These are phyloP conservation scores for Prorops nasuta DNA, from an alignment of 1,140 invertebrate species.

Conservation along the genomic window DNA sequence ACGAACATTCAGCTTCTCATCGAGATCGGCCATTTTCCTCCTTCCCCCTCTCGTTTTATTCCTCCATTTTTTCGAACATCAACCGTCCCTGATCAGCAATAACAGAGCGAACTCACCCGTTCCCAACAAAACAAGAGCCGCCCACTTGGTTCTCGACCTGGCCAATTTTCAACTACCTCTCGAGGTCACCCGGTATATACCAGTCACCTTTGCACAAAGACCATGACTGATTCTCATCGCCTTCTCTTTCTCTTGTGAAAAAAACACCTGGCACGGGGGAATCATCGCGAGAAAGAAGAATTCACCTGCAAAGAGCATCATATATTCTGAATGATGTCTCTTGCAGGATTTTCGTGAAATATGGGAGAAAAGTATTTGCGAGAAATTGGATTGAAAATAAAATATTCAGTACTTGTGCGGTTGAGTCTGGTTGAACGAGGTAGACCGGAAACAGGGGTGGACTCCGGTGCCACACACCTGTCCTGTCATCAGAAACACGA, in stretches of 20 bases:
- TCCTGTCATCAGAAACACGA: not conserved
- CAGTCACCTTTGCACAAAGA: too few species aligned
- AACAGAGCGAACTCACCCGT: conserved; percentile 20
- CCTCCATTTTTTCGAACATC: not conserved
- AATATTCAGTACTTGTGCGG: too few species aligned
- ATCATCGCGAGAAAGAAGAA: too few species aligned
- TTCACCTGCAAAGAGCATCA: too few species aligned
- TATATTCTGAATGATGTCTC: too few species aligned
- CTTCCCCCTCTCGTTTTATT: not conserved
- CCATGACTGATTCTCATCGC: too few species aligned
- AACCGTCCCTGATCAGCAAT: conserved; percentile 5
- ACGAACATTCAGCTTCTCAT: not conserved
- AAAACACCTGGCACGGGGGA: too few species aligned
- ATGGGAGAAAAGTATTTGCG: too few species aligned
- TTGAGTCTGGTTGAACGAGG: too few species aligned
- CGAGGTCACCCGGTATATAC: conserved; percentile 39
- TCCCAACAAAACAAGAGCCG: conserved; percentile 32
- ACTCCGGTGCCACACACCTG: conserved; percentile 15
- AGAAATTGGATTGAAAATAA: too few species aligned
- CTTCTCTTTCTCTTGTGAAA: not conserved
- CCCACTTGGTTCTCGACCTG: conserved; percentile 34
- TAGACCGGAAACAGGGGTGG: conserved; percentile 23
- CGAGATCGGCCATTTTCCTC: not conserved
- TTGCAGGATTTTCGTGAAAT: too few species aligned
- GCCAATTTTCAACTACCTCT: conserved; percentile 33